Evolutionary conservation across 2,797 vertebrate species (phyloP), one percentile per base, ranked within the genome.

Genomic region (Micropoecilia bifurca): DNA sequence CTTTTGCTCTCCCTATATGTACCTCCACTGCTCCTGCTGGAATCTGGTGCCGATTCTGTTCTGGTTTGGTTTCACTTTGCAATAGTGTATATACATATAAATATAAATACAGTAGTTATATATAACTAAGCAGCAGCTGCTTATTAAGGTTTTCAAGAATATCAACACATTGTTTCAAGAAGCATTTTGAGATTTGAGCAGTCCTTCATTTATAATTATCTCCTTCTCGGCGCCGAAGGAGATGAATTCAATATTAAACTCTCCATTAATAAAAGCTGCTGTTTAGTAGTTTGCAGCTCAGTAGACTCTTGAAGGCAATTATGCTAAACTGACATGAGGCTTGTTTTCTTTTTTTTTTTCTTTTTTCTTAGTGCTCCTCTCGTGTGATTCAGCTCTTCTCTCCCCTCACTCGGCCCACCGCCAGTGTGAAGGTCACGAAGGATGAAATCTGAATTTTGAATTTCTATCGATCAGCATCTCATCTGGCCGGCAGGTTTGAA

Each of bases 401-500:
- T 55, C 25, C 25, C 25, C 71, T 81, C 55, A 0, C 74, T 85
- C 69, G 69, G 72, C 75, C 72, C 72, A 55, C 80, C 46, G 80
- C 79, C 84, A 69, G 72, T 83, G 77, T 89, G 89, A 95, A 93
- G 93, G 93, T 93, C 91, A 92, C 88, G 83, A 77, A 63, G 80
- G 85, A 91, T 90, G 88, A 92, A 93, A 93, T 93, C 86, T 66
- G 91, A 94, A 93, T 94, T 92, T 89, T 84, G 82, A 91, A 90
- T 92, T 90, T 89, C 77, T 87, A 87, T 90, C 85, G 88, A 92
- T 85, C 81, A 0, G 18, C 53, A 71, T 89, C 84, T 89, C 86
- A 76, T 10, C n/a, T 0, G 3, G 72, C 73, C 69, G 83, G 80
- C 81, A 53, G 77, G 86, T 90, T 71, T 85, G 88, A 88, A 89